These are phyloP conservation scores for Smittia sp. DNA, from an alignment of 2,888 invertebrate species.

Conservation along the genomic window DNA sequence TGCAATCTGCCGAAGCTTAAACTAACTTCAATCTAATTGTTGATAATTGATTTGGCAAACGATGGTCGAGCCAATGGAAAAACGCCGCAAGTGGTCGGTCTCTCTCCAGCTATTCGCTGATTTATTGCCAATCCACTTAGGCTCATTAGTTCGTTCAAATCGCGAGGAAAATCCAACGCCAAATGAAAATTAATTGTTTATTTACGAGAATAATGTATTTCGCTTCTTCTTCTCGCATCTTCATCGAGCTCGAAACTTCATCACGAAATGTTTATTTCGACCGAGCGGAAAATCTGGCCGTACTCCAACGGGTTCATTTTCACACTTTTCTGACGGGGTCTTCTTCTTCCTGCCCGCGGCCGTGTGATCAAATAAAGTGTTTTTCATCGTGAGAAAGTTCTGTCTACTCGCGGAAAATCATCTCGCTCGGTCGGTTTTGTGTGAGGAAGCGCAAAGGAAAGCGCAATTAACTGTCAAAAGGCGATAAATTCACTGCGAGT, in stretches of 20 bases:
- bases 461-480: constrained; percentile 17
- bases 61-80: constrained; percentile 28
- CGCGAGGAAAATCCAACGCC: not conserved
- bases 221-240: not conserved
- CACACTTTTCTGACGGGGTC: not conserved
- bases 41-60: constrained; percentile 28
- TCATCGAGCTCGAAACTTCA: not conserved
- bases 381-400: not conserved
- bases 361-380: not conserved
- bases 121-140: not conserved
- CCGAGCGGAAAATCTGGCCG: not conserved
- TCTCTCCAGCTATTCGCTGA: not conserved
- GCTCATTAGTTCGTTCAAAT: not conserved
- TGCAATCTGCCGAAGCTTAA: not conserved
- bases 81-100: constrained; percentile 24
- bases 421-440: not conserved
- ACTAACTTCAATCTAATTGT: not conserved
- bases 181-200: constrained; percentile 37
- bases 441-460: not conserved
- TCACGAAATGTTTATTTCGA: not conserved
- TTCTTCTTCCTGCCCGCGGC: not conserved
- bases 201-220: constrained; percentile 26
- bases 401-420: not conserved
- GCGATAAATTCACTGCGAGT: constrained; percentile 9
- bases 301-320: not conserved